phyloP scores from a whole-genome alignment of 2,888 invertebrate species.

The Scotopteryx bipunctaria region DNA sequence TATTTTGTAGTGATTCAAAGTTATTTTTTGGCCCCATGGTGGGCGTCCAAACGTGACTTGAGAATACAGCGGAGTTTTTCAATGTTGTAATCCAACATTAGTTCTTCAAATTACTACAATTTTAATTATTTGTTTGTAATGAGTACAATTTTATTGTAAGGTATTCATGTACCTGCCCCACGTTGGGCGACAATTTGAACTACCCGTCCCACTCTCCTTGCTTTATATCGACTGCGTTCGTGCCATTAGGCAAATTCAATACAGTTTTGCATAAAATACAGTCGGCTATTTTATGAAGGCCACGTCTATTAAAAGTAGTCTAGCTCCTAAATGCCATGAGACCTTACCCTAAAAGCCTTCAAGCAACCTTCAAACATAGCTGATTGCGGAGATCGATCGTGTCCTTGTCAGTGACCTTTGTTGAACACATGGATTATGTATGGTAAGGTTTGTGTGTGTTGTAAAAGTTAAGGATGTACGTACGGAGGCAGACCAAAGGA shows the following conservation, averaged over 20 bases:
- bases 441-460: neutral
- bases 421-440: conserved; percentile 8
- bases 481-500: no score
- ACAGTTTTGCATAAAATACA: no score
- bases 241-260: no score
- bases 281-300: neutral
- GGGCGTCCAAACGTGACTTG: conserved; percentile 14
- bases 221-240: no score
- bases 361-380: conserved; percentile 20
- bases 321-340: conserved; percentile 1
- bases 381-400: conserved; percentile 18
- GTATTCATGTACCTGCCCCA: no score
- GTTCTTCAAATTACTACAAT: no score
- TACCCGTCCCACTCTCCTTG: no score
- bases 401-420: conserved; percentile 18
- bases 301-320: neutral
- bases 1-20: conserved; percentile 10
- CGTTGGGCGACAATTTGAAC: conserved; percentile 7
- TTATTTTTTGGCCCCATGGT: conserved; percentile 13
- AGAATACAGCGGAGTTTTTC: neutral
- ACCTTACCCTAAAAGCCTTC: conserved; percentile 4
- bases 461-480: neutral
- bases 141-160: no score
- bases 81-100: neutral
- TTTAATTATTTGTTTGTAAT: no score